Conservation (phyloP, 2,888 invertebrate genomes). For the Boloria selene region DNA sequence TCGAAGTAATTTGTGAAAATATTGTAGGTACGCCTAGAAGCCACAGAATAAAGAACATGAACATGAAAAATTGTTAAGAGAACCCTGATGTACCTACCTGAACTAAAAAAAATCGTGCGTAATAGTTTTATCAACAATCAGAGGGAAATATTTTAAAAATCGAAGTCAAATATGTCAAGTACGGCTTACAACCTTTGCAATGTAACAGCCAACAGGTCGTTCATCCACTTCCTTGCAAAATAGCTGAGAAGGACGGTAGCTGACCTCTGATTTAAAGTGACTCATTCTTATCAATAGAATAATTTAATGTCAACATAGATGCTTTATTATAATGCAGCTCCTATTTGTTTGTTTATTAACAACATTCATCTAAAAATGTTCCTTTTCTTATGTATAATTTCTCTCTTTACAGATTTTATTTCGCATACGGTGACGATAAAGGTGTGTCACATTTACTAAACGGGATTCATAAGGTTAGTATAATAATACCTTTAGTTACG, state of each 20-base stretch:
- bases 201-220: conserved; percentile 22
- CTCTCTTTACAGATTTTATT: conserved; percentile 26
- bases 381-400: conserved; percentile 5
- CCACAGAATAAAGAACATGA: too few relatives aligned
- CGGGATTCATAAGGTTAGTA: conserved; percentile 27
- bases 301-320: conserved; percentile 10
- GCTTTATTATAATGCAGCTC: background rate
- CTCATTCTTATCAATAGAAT: conserved; percentile 11
- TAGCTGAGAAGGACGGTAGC: conserved; percentile 28
- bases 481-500: background rate
- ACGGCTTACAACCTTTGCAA: conserved; percentile 25
- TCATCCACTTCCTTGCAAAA: conserved; percentile 34
- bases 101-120: too few relatives aligned
- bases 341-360: background rate
- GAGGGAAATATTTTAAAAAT: conserved; percentile 1
- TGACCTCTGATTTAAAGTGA: conserved; percentile 27
- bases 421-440: conserved; percentile 14
- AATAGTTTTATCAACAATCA: background rate
- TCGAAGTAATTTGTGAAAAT: too few relatives aligned
- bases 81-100: too few relatives aligned
- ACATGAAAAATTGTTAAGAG: too few relatives aligned
- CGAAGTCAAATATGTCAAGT: conserved; percentile 21
- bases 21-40: too few relatives aligned
- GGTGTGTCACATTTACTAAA: conserved; percentile 18
- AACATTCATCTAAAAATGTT: background rate